Base-by-base conservation (phyloP, 2,888 invertebrate species). In the Eilema depressum region DNA sequence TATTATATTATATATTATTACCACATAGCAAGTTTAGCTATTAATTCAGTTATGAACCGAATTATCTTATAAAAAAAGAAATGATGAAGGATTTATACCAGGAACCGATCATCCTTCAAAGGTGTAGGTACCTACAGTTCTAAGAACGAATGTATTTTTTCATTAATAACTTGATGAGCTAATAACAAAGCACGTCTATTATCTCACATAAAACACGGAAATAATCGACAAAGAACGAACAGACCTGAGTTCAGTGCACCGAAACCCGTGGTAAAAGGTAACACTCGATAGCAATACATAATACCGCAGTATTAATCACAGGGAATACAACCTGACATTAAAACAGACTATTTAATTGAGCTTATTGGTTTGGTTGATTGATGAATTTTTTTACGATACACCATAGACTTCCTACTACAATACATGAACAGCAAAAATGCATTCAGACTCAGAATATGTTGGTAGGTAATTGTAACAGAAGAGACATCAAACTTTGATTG, bases 181-280 rank as follows among this genome's bases (percentile, higher is more conserved):
- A 68, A 66, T 53, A 68, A 65, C 69, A 70, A 53, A 67, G 63
- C 60, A 62, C 57, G 63, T 72, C 65, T 78, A 71, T 84, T 81
- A 86, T 83, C 81, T 77, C 76, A 80, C 82, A 83, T 84, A 79
- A 76, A 83, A 80, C 79, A 78, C 81, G 87, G 86, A 89, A 86
- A 85, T 85, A 90, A 91, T 89, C 86, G 81, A 84, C 85, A 85
- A 88, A 88, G 88, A 89, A 89, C 86, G 89, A 88, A 83, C 86
- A 85, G 80, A 79, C 78, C 83, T 84, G 86, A 88, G 91, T 91
- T 92, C 91, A 90, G 75, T 88, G 90, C 88, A 86, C 89, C 79
- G 80, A 75, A 75, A 80, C 75, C 75, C 71, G 56, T 28, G 68
- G 73, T 69, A 76, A 70, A 61, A 61, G n/a, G 37, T 63, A 59